Evolutionary conservation across 2,888 invertebrate genomes (phyloP).

Genomic region (Idaea dimidiata): DNA sequence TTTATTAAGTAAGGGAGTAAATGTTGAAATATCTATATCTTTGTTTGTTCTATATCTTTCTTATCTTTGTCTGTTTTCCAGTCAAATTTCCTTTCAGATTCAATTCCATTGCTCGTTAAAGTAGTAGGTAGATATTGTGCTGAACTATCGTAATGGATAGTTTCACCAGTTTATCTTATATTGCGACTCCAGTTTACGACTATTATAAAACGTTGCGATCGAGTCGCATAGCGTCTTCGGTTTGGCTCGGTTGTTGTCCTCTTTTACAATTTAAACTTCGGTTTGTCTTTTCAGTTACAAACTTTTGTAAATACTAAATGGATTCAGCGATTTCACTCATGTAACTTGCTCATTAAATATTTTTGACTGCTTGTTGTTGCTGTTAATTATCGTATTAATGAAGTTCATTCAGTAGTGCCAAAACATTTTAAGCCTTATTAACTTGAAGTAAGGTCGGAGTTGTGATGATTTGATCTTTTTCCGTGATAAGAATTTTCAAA

Average conservation of each 20-base stretch:
- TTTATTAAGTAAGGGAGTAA: too few species aligned
- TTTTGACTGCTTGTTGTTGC: too few species aligned
- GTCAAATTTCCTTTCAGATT: background rate
- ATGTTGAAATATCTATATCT: too few species aligned
- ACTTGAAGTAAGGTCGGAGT: too few species aligned
- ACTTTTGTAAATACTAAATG: constrained; percentile 3
- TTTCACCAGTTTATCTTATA: constrained; percentile 31
- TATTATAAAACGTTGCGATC: constrained; percentile 30
- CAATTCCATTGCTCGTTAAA: background rate
- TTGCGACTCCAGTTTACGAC: constrained; percentile 31
- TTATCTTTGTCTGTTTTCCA: too few species aligned
- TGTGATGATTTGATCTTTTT: too few species aligned
- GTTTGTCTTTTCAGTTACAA: constrained; percentile 4
- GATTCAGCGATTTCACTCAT: constrained; percentile 1
- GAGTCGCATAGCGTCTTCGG: constrained; percentile 23
- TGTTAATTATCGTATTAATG: too few species aligned
- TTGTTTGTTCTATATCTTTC: too few species aligned
- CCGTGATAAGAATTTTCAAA: too few species aligned
- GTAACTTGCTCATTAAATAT: background rate
- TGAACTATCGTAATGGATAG: constrained; percentile 35
- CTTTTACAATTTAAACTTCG: background rate
- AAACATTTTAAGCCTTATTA: too few species aligned
- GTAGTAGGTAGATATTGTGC: constrained; percentile 17
- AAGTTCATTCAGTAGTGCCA: too few species aligned
- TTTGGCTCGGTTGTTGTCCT: constrained; percentile 20